phyloP scores from a whole-genome alignment of 2,113 vertebrate genomes.

The Misgurnus mizolepis region DNA sequence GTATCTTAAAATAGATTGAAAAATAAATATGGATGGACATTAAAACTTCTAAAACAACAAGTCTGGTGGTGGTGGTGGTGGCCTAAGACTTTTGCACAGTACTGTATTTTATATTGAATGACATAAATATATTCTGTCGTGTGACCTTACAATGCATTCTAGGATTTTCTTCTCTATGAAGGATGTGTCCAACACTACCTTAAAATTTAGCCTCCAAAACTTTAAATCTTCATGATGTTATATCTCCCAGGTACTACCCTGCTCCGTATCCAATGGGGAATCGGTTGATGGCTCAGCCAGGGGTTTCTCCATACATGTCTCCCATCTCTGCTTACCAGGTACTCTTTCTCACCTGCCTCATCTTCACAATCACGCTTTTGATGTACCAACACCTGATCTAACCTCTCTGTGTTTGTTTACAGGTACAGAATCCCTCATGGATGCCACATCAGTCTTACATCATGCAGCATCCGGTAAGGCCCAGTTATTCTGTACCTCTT shows the following conservation, averaged over 20 bases:
- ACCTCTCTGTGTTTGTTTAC: constrained; percentile 30
- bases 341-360: constrained; percentile 20
- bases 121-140: no score
- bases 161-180: no score
- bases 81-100: no score
- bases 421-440: constrained; percentile 99
- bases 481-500: not conserved
- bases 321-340: constrained; percentile 97
- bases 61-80: no score
- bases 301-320: constrained; percentile 93
- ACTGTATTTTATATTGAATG: no score
- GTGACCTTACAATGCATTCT: no score
- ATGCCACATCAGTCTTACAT: constrained; percentile 97
- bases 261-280: constrained; percentile 91
- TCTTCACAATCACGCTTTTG: not conserved
- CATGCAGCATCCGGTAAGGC: constrained; percentile 97
- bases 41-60: no score
- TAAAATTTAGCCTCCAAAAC: no score
- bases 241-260: constrained; percentile 49
- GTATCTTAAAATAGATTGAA: no score
- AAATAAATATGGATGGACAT: no score
- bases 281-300: constrained; percentile 95
- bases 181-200: no score
- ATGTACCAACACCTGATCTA: not conserved
- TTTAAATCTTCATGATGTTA: not conserved